A percentile compares a stretch with the other conserved stretches of the same genome.
These are phyloP conservation scores for Oriolus oriolus DNA, from an alignment of 2,113 vertebrate genomes.

Conservation along the genomic window DNA sequence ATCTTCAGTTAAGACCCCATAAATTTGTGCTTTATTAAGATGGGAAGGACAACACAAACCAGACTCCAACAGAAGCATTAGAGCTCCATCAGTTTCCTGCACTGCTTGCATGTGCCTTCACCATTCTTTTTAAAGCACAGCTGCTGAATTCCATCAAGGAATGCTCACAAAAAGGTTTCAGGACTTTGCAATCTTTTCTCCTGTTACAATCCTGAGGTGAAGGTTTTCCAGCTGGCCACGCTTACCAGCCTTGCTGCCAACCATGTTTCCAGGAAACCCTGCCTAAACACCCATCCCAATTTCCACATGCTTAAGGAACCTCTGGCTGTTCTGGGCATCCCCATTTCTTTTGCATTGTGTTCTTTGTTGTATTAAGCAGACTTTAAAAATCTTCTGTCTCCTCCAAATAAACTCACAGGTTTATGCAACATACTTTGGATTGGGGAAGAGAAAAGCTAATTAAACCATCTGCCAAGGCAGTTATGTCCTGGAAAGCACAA, in stretches of 20 bases:
- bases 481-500: background rate
- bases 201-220: background rate
- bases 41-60: background rate
- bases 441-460: background rate
- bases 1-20: background rate
- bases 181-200: background rate
- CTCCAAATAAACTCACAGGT: background rate
- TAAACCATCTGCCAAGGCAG: background rate
- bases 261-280: background rate
- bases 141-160: background rate
- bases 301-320: background rate
- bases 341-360: background rate
- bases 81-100: background rate
- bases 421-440: background rate
- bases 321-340: background rate
- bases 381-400: background rate
- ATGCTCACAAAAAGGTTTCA: background rate
- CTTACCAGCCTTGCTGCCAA: background rate
- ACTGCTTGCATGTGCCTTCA: background rate
- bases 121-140: background rate
- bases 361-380: background rate
- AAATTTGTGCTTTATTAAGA: background rate
- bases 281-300: background rate
- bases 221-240: background rate
- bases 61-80: background rate